Percentiles rank a stretch among this genome's conserved stretches.
These are phyloP conservation scores for Sycophaga agraensis DNA, from an alignment of 1,140 invertebrate species.

Conservation along the genomic window DNA sequence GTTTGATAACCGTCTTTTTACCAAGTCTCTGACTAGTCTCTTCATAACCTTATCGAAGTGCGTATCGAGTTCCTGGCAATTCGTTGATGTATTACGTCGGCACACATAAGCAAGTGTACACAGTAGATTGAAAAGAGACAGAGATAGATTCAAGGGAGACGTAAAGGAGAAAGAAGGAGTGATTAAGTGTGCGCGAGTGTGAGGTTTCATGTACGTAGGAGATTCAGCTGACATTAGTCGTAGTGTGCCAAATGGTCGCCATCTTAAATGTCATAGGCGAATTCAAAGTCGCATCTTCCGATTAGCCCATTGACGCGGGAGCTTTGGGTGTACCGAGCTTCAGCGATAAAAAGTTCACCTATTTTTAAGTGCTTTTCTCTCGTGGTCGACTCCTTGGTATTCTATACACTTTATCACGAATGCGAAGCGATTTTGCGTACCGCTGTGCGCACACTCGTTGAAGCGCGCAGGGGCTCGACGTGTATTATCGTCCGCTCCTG, in stretches of 20 bases:
- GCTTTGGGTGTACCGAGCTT: not conserved
- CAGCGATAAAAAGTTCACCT: too few species aligned
- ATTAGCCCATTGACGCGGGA: not conserved
- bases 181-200: not conserved
- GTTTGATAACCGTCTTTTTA: too few species aligned
- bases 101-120: not conserved
- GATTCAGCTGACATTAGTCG: too few species aligned
- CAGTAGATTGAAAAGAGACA: not conserved
- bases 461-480: not conserved
- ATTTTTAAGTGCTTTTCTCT: too few species aligned
- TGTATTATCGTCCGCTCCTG: not conserved
- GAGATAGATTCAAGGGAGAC: not conserved
- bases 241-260: conserved; percentile 36
- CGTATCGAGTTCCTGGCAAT: conserved; percentile 2
- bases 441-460: too few species aligned
- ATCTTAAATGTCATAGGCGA: conserved; percentile 35
- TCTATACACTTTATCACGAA: not conserved
- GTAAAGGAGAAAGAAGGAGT: not conserved
- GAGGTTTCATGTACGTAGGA: not conserved
- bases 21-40: too few species aligned
- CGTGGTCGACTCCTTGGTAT: too few species aligned
- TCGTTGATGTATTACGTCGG: not conserved
- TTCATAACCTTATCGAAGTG: conserved; percentile 23
- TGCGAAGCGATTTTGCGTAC: not conserved
- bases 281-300: conserved; percentile 25